phyloP scores from a whole-genome alignment of 2,113 vertebrate genomes.

The Trogon melanurus region DNA sequence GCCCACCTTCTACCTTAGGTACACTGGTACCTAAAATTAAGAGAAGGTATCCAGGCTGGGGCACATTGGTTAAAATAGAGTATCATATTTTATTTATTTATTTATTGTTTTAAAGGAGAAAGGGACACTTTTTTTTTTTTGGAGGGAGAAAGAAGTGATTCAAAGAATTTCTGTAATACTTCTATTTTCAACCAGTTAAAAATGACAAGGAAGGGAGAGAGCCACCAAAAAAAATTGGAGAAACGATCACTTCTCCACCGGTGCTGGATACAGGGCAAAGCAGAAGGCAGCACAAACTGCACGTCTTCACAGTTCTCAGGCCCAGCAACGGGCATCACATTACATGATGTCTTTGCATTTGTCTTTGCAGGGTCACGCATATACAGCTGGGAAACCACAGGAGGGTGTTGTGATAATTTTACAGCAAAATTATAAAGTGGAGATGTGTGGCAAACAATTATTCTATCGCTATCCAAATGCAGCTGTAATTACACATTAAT shows the following conservation, averaged over 20 bases:
- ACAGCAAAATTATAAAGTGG: not conserved
- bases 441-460: not conserved
- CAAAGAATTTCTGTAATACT: not conserved
- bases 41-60: not conserved
- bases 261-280: not conserved
- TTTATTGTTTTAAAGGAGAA: not conserved
- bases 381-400: not conserved
- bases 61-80: not conserved
- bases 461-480: not conserved
- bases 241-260: not conserved
- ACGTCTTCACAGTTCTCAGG: not conserved
- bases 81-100: not conserved
- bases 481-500: not conserved
- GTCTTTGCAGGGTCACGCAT: slow-evolving; percentile 29
- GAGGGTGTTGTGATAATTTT: not conserved
- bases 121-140: not conserved
- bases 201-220: not conserved
- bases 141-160: not conserved
- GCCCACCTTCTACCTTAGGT: not conserved
- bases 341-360: not conserved
- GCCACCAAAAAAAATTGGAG: not conserved
- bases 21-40: not conserved
- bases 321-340: not conserved
- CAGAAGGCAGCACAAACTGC: not conserved
- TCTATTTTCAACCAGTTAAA: not conserved